Base-by-base conservation (phyloP, 1,140 invertebrate species). In the Neelides sp. region DNA sequence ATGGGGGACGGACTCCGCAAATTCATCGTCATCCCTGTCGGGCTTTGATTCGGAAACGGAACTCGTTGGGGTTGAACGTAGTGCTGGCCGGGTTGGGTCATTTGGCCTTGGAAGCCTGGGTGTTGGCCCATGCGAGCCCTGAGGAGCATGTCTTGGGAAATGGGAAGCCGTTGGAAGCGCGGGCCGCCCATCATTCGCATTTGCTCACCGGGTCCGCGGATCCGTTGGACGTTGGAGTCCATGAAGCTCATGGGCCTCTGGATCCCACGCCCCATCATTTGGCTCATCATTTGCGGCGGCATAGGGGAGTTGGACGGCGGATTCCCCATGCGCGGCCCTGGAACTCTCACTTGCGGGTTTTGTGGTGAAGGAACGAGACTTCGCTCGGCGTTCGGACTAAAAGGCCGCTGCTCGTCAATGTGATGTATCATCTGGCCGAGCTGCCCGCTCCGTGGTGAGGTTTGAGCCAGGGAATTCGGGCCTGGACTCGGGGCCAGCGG, bases 401-500 rank as follows among this genome's bases (percentile, higher is more conserved):
- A 75, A 0, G 72, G 72, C 62, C 67, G 71, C 15, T 72, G 67
- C 22, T 72, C 74, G 20, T 66, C 71, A 63, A 79, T 58, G 32
- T 61, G 60, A 24, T 70, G 67, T 57, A 70, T 69, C 22, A 65
- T 64, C 1, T 67, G 62, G 10, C 66, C 62, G 12, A n/a, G n/a
- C n/a, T n/a, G 68, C 65, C 52, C 64, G 67, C 5, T 67, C 65
- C 8, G 71, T 72, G 64, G 75, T 74, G 42, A 70, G 64, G 58
- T 74, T 17, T 65, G 54, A 1, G 65, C 57, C 1, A 75, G 68
- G 7, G 69, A 71, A 3, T 69, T 71, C 0, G 74, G 71, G 52
- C 73, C 76, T 32, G 74, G 74, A 10, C 73, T 69, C 2, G 75
- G 64, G 0, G 70, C 72, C 5, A 73, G 70, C 2, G 76, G 75